Base-by-base conservation (phyloP, 2,888 invertebrate genomes). In the Apocheima hispidaria region DNA sequence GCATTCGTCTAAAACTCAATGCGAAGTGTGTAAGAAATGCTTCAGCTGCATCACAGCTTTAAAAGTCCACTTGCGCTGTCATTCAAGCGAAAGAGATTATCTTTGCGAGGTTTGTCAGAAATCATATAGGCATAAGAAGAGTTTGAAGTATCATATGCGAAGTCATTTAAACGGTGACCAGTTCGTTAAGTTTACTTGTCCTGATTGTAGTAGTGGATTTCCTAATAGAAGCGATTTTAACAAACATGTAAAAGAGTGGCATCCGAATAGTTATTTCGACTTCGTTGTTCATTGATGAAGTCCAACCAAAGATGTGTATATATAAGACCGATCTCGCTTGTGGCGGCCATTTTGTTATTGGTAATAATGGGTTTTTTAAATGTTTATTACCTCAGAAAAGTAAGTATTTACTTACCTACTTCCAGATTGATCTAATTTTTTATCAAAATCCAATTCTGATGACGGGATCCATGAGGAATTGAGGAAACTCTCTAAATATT, bases 111-210 rank as follows among this genome's bases (percentile, higher is more conserved):
- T 91, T 1, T 94, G 94, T 58, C 83, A 88, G 35, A 94, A 94
- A 63, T 83, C 91, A 0, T 94, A 94, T 50, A 88, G 90, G 51
- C 91, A 93, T 40, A 90, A 92, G 68, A 91, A 84, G 60, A 88
- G 84, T 50, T 68, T 90, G 69, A 84, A 79, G 16, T 83, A 92
- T 23, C 94, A 94, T 61, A 77, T 91, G 75, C 78, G 84, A 23
- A 71, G 76, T 1, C 88, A 88, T 62, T 59, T 66, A 0, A 70
- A 74, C 20, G 77, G 71, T 0, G 77, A 76, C 0, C 71, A 75
- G 23, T 70, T 54, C 16, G 68, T 75, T 10, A 82, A 81, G 52
- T 79, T 83, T 6, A 73, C 72, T 5, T 87, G 87, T 52, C 68
- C 81, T 0, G 81, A 84, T 7, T 88, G 87, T 54, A 83, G 81